Conservation (phyloP, 2,888 invertebrate species). For the Athetis lepigone region DNA sequence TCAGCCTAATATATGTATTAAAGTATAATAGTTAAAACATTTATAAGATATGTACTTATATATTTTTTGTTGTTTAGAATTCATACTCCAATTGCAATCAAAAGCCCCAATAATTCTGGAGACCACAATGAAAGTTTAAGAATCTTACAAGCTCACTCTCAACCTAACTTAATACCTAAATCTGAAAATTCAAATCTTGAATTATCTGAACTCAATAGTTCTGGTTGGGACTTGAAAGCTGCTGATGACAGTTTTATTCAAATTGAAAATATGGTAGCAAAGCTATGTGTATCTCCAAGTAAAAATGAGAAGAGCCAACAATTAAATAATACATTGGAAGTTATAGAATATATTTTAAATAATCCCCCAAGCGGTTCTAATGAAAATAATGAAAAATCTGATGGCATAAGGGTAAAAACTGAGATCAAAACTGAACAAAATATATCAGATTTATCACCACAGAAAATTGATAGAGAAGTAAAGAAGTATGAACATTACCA, state of each 20-base stretch:
- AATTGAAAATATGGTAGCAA: constrained; percentile 75
- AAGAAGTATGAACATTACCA: constrained; percentile 19
- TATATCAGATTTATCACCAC: constrained; percentile 21
- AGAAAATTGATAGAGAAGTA: constrained; percentile 19
- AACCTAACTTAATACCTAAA: constrained; percentile 72
- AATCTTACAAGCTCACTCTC: constrained; percentile 80
- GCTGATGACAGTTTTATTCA: constrained; percentile 78
- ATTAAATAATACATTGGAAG: constrained; percentile 78
- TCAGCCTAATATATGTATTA: no score
- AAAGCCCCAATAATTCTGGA: constrained; percentile 53
- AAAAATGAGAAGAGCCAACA: constrained; percentile 60
- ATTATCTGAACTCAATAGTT: constrained; percentile 45
- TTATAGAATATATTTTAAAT: constrained; percentile 77
- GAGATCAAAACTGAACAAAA: constrained; percentile 22
- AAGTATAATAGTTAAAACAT: no score
- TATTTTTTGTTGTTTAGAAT: constrained; percentile 27
- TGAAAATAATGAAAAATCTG: constrained; percentile 15
- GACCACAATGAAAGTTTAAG: constrained; percentile 70
- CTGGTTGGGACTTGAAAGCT: constrained; percentile 61
- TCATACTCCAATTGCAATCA: constrained; percentile 42
- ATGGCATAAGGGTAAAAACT: constrained; percentile 17
- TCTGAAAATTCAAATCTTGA: constrained; percentile 28
- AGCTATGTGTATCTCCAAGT: constrained; percentile 65
- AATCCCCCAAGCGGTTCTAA: constrained; percentile 65
- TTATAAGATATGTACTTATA: neutral